Evolutionary conservation across 2,888 invertebrate genomes (phyloP).

Genomic region (Diabrotica balteata): DNA sequence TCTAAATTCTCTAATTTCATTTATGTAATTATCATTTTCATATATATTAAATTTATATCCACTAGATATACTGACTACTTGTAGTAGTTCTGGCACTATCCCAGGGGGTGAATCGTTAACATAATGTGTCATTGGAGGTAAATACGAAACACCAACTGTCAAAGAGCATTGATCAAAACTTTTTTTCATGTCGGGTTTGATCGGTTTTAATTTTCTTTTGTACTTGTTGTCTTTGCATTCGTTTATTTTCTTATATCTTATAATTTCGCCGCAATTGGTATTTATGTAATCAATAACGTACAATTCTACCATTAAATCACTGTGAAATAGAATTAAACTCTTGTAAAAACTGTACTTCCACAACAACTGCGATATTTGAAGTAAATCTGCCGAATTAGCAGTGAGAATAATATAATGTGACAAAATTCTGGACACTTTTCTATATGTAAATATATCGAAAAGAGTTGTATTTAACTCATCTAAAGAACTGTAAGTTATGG

Average conservation of each 20-base stretch:
- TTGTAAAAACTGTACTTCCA: slow-evolving; percentile 9
- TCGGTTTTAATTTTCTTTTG: neutral
- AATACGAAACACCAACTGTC: neutral
- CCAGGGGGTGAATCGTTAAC: neutral
- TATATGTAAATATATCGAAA: neutral
- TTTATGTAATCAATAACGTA: neutral
- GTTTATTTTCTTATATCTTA: slow-evolving; percentile 10
- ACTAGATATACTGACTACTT: neutral
- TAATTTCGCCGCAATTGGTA: neutral
- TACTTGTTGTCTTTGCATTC: neutral
- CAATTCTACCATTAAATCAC: neutral
- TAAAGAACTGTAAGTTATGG: slow-evolving; percentile 1
- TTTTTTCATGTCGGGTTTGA: slow-evolving; percentile 2
- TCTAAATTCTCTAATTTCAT: slow-evolving; percentile 5
- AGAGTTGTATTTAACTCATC: neutral
- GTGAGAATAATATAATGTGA: neutral
- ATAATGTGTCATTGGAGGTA: neutral
- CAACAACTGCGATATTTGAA: neutral
- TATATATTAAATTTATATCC: neutral
- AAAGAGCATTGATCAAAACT: slow-evolving; percentile 2
- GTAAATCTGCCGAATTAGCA: neutral
- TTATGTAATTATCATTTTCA: neutral
- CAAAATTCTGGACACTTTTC: neutral
- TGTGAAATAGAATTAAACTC: neutral
- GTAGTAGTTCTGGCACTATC: neutral